Evolutionary conservation across 2,797 vertebrate species (phyloP), one percentile per base, ranked within the genome.

Genomic region (Sebastes elongatus): DNA sequence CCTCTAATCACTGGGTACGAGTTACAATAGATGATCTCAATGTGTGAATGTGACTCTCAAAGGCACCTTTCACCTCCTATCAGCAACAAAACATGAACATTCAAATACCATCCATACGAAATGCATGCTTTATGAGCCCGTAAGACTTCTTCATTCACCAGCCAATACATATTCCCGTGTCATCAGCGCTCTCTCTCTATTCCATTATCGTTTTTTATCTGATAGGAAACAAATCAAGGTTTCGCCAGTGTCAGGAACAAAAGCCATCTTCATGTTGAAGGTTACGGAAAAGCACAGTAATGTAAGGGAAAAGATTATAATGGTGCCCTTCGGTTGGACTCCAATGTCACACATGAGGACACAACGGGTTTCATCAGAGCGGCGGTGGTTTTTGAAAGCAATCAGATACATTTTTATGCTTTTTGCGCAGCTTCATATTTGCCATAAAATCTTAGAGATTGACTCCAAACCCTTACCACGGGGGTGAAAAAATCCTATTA

Each of bases 291-390:
- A 82, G 76, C 84, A 83, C 62, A 14, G 61, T 33, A 73, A 90
- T 74, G 74, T 84, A 87, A 86, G 71, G 75, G 65, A 78, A 86
- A 81, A 88, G 82, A 91, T 88, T 80, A 85, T 85, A 89, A 76
- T 83, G 83, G 72, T 87, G 86, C 88, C 92, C 88, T 93, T 94
- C 75, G 55, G 88, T 89, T 87, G 83, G 89, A 87, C 89, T 84
- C 70, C 92, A 91, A 90, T 93, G 92, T 92, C 93, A 93, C 93
- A 90, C 90, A 88, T 77, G 89, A 93, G 70, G 76, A 84, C 86
- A 84, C 86, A 82, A 83, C 83, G 83, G 79, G 90, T 92, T 88
- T 90, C 90, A 89, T 91, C 90, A 81, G 64, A 61, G 76, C 14
- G 0, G 28, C 69, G 2, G 61, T 18, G 49, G 56, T 67, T 86